Evolutionary conservation across 2,888 invertebrate genomes (phyloP).

Genomic region (Nymphalis polychloros): DNA sequence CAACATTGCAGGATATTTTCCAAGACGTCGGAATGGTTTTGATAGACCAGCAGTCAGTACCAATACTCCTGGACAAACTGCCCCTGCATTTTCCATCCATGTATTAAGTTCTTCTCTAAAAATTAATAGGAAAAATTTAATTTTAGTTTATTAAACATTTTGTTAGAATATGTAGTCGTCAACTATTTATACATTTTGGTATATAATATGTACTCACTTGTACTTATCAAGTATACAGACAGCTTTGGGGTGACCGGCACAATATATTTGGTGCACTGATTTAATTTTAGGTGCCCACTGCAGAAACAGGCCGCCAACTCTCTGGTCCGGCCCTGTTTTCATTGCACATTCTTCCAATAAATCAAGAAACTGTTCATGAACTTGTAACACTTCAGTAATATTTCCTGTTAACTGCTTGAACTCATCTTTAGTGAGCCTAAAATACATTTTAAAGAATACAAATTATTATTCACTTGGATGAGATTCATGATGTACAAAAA

Average conservation of each 20-base stretch:
- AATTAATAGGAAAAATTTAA: slow-evolving; percentile 1
- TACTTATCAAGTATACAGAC: slow-evolving; percentile 96
- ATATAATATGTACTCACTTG: slow-evolving; percentile 83
- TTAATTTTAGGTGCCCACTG: slow-evolving; percentile 92
- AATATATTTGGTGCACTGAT: slow-evolving; percentile 92
- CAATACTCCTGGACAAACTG: slow-evolving; percentile 91
- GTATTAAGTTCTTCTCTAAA: slow-evolving; percentile 89
- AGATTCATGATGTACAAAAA: too few relatives aligned
- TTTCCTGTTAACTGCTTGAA: slow-evolving; percentile 94
- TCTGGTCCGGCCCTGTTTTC: slow-evolving; percentile 87
- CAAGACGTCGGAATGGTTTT: slow-evolving; percentile 96
- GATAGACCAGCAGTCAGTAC: slow-evolving; percentile 96
- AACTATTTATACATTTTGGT: background rate
- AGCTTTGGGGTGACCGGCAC: slow-evolving; percentile 96
- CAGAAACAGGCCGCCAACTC: slow-evolving; percentile 95
- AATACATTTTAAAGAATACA: slow-evolving; percentile 35
- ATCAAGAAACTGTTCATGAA: slow-evolving; percentile 90
- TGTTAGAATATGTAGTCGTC: background rate
- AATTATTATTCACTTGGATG: too few relatives aligned
- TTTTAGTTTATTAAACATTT: too few relatives aligned
- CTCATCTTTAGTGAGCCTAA: slow-evolving; percentile 91
- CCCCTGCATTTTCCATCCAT: slow-evolving; percentile 94
- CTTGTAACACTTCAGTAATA: slow-evolving; percentile 91
- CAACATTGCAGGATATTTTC: slow-evolving; percentile 96
- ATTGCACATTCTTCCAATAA: slow-evolving; percentile 90